Conservation (phyloP, 1,140 invertebrate genomes). For the Neodiprion pinetum region DNA sequence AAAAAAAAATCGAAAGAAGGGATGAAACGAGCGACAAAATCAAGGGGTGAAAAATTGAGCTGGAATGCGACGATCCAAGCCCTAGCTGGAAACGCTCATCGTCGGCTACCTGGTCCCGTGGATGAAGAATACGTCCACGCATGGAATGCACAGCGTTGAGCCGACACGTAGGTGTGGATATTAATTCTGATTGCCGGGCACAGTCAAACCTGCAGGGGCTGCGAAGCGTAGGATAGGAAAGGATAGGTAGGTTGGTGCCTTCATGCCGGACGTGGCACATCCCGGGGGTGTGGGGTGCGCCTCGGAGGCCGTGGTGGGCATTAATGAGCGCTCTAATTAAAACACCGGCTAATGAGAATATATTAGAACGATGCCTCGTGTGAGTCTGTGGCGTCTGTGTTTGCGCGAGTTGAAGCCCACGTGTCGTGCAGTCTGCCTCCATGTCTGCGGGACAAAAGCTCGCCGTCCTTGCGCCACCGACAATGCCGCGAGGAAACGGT, state of each 20-base stretch:
- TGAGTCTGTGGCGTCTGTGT: slow-evolving; percentile 17
- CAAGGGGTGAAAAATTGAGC: too few species aligned
- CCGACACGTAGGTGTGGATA: slow-evolving; percentile 24
- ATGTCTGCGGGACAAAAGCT: too few species aligned
- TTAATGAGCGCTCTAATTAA: slow-evolving; percentile 53
- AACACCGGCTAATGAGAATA: slow-evolving; percentile 52
- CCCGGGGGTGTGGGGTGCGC: neutral
- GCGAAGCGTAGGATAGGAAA: too few species aligned
- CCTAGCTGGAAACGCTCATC: too few species aligned
- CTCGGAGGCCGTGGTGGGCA: slow-evolving; percentile 32
- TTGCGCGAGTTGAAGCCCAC: neutral
- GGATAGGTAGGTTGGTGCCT: neutral
- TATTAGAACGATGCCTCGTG: slow-evolving; percentile 46
- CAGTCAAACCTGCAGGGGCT: neutral
- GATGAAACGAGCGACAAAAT: too few species aligned
- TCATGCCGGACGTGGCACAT: neutral
- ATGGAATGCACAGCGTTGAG: neutral
- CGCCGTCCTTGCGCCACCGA: too few species aligned
- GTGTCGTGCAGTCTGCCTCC: too few species aligned
- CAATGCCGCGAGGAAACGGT: too few species aligned
- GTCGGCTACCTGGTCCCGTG: too few species aligned
- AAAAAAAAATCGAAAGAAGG: too few species aligned
- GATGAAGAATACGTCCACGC: too few species aligned
- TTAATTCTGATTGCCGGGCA: slow-evolving; percentile 34
- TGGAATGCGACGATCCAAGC: too few species aligned